These are phyloP conservation scores for Oreotrochilus melanogaster DNA, from an alignment of 2,113 vertebrate genomes.

Conservation along the genomic window DNA sequence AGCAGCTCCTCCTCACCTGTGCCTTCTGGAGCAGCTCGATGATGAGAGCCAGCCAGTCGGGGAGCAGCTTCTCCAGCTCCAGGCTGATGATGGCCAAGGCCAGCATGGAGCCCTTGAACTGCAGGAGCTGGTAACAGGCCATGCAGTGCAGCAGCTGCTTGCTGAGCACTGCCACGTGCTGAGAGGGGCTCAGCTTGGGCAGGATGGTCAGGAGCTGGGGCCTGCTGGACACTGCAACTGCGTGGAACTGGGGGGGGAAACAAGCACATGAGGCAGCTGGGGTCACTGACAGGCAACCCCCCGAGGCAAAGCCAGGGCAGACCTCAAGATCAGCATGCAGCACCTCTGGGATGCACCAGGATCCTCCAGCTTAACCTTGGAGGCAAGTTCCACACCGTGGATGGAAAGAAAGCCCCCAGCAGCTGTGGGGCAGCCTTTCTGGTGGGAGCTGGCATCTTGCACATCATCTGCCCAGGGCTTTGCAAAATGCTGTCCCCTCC, in stretches of 20 bases:
- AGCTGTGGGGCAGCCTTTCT: not conserved
- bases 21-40: conserved; percentile 92
- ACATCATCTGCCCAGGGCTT: rapidly evolving
- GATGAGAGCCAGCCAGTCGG: conserved; percentile 94
- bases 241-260: conserved; percentile 85
- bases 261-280: not conserved
- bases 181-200: conserved; percentile 84
- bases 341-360: rapidly evolving
- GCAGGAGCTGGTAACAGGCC: conserved; percentile 86
- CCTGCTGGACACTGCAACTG: conserved; percentile 85
- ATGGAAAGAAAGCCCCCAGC: not conserved
- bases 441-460: rapidly evolving
- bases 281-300: rapidly evolving
- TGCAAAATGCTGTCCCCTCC: not conserved
- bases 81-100: conserved; percentile 92
- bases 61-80: conserved; percentile 95
- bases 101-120: conserved; percentile 94
- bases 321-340: rapidly evolving
- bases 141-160: conserved; percentile 90
- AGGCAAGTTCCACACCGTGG: rapidly evolving
- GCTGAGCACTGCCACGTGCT: conserved; percentile 88
- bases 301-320: rapidly evolving
- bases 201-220: conserved; percentile 82
- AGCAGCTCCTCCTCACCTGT: conserved; percentile 80
- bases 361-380: not conserved